phyloP scores from a whole-genome alignment of 2,113 vertebrate genomes.

The Candoia aspera region DNA sequence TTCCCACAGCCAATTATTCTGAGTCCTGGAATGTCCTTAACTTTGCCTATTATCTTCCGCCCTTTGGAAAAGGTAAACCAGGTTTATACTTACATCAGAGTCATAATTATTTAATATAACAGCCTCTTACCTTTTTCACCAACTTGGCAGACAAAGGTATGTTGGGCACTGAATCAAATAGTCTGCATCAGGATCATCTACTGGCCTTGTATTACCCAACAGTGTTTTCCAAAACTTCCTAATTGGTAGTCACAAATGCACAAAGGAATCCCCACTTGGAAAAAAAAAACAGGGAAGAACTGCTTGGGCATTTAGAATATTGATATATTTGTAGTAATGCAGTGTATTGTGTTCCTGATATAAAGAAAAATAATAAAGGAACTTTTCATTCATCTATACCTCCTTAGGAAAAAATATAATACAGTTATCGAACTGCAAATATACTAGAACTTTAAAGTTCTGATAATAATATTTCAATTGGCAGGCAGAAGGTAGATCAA shows the following conservation, averaged over 20 bases:
- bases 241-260: background rate
- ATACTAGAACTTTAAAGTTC: background rate
- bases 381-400: background rate
- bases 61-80: conserved; percentile 84
- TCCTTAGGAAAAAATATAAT: background rate
- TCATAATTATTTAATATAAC: background rate
- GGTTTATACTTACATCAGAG: background rate
- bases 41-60: conserved; percentile 83
- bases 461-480: background rate
- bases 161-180: background rate
- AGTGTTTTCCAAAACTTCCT: background rate
- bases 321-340: background rate
- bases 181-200: too few species aligned
- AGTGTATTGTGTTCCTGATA: background rate
- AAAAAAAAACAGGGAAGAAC: too few species aligned
- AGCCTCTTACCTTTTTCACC: background rate
- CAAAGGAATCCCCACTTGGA: background rate
- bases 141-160: background rate
- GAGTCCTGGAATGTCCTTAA: conserved; percentile 84
- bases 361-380: background rate
- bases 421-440: background rate
- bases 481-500: too few species aligned
- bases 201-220: background rate
- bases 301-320: background rate
- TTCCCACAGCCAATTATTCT: conserved; percentile 79